Evolutionary conservation across 2,113 vertebrate species (phyloP).

Genomic region (Centropus bengalensis): DNA sequence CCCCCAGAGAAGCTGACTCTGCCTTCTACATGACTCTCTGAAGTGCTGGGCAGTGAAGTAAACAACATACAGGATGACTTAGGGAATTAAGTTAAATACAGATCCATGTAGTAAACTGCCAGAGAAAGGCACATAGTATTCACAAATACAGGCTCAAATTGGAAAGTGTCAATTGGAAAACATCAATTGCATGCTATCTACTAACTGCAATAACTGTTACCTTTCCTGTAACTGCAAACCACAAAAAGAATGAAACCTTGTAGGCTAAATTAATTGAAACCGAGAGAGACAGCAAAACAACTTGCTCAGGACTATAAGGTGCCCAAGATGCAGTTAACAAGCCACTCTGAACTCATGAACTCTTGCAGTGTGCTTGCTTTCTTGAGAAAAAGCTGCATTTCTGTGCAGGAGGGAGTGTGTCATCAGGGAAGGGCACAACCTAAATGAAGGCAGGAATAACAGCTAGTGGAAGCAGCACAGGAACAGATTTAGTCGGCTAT

Average conservation of each 20-base stretch:
- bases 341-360: background rate
- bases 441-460: background rate
- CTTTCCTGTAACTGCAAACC: background rate
- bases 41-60: background rate
- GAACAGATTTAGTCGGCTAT: background rate
- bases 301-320: background rate
- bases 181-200: background rate
- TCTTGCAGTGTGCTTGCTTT: fast-evolving
- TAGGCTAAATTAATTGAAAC: background rate
- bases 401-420: background rate
- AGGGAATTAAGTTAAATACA: background rate
- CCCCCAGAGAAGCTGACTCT: background rate
- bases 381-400: background rate
- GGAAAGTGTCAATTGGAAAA: background rate
- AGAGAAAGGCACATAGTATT: background rate
- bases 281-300: background rate
- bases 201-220: background rate
- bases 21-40: background rate
- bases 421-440: background rate
- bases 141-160: background rate
- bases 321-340: background rate
- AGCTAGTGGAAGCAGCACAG: background rate
- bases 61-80: background rate
- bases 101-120: background rate
- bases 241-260: background rate